Percentiles rank a stretch among this genome's conserved stretches.
These are phyloP conservation scores for Oppia nitens DNA, from an alignment of 1,140 invertebrate genomes.

Conservation along the genomic window DNA sequence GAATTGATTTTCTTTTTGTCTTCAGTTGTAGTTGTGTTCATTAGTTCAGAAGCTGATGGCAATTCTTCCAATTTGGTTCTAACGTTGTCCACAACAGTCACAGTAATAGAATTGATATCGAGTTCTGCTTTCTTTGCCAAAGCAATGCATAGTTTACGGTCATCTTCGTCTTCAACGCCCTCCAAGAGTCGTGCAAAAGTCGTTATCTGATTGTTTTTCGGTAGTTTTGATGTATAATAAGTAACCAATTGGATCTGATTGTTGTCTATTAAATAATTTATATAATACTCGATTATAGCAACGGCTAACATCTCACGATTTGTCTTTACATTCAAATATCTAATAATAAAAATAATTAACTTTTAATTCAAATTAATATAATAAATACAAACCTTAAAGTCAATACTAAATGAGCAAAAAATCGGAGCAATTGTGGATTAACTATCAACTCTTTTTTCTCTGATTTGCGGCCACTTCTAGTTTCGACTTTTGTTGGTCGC, in stretches of 20 bases:
- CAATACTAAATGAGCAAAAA: constrained; percentile 60
- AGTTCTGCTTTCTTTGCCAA: constrained; percentile 55
- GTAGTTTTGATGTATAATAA: constrained; percentile 60
- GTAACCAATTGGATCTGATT: constrained; percentile 60
- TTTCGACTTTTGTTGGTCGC: background rate
- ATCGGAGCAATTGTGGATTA: constrained; percentile 40
- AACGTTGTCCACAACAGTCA: constrained; percentile 61
- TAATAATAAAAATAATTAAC: background rate
- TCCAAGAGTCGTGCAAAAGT: constrained; percentile 63
- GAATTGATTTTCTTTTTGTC: constrained; percentile 59
- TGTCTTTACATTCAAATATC: constrained; percentile 21
- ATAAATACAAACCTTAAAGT: constrained; percentile 52
- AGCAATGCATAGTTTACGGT: constrained; percentile 37
- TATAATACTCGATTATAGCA: constrained; percentile 51
- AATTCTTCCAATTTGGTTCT: constrained; percentile 18
- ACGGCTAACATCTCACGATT: constrained; percentile 44
- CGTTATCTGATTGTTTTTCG: constrained; percentile 45
- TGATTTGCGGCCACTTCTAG: background rate
- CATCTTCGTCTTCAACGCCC: constrained; percentile 42
- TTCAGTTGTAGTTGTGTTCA: constrained; percentile 22
- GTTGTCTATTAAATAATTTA: constrained; percentile 46
- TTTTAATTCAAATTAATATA: background rate
- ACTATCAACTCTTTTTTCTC: constrained; percentile 7
- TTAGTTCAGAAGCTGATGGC: constrained; percentile 12
- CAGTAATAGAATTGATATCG: constrained; percentile 62